A percentile compares a stretch with the other conserved stretches of the same genome.
phyloP scores from a whole-genome alignment of 2,888 invertebrate genomes.

The Brachypalpus laphriformis region DNA sequence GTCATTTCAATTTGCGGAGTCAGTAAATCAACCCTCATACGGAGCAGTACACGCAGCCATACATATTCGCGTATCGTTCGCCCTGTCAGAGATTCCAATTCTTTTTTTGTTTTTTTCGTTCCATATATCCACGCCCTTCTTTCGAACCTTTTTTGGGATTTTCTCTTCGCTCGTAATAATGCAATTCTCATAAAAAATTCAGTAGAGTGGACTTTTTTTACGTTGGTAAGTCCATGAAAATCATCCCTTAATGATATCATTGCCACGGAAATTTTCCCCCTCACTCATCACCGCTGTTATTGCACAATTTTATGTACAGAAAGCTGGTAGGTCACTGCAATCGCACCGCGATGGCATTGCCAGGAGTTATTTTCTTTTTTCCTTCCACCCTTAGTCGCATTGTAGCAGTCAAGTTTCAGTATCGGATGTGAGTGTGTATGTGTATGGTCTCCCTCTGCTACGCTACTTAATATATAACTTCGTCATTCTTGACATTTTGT shows the following conservation, averaged over 20 bases:
- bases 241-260: neutral
- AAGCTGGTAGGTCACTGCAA: conserved; percentile 46
- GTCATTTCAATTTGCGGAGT: conserved; percentile 82
- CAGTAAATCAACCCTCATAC: conserved; percentile 83
- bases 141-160: neutral
- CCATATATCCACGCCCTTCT: conserved; percentile 32
- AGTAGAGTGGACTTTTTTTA: neutral
- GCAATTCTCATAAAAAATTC: conserved; percentile 8
- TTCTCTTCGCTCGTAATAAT: neutral
- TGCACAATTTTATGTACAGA: conserved; percentile 29
- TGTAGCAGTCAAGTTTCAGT: conserved; percentile 73
- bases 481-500: conserved; percentile 83
- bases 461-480: conserved; percentile 73
- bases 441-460: conserved; percentile 22
- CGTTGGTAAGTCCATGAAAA: conserved; percentile 29
- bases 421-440: conserved; percentile 42
- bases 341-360: conserved; percentile 45
- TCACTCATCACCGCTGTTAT: neutral
- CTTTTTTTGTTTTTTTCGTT: neutral
- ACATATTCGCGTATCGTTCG: neutral
- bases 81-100: conserved; percentile 9
- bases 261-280: neutral
- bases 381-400: neutral
- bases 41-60: conserved; percentile 32
- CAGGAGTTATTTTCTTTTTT: conserved; percentile 32